These are phyloP conservation scores for Sebastes hubbsi DNA, from an alignment of 2,797 vertebrate genomes.

Conservation along the genomic window DNA sequence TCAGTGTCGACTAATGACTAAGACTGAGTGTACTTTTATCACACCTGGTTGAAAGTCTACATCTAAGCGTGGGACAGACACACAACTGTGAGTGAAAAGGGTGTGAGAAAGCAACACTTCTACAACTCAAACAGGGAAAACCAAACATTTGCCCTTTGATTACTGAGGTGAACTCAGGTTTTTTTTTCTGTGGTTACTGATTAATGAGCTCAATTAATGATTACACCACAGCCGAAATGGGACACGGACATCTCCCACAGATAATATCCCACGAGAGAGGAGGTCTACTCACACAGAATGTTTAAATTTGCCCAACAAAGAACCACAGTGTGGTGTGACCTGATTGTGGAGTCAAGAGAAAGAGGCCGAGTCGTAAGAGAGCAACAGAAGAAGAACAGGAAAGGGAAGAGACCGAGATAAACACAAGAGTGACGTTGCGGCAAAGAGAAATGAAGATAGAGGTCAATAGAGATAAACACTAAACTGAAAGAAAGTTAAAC, in stretches of 20 bases:
- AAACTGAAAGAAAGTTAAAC: constrained; percentile 26
- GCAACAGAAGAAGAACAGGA: not conserved
- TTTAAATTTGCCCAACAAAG: constrained; percentile 35
- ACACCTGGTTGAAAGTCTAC: not conserved
- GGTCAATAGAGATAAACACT: not conserved
- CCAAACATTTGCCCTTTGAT: constrained; percentile 67
- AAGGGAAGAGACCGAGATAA: not conserved
- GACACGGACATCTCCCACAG: constrained; percentile 7
- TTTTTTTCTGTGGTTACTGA: constrained; percentile 62
- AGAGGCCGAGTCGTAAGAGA: not conserved
- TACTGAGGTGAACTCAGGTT: constrained; percentile 18
- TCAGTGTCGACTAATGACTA: not conserved
- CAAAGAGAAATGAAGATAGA: not conserved
- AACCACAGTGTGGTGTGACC: constrained; percentile 3
- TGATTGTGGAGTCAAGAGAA: not conserved
- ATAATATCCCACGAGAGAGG: not conserved
- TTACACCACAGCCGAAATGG: constrained; percentile 40
- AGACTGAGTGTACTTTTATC: constrained; percentile 17
- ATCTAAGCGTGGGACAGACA: constrained; percentile 21
- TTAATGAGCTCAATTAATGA: constrained; percentile 66
- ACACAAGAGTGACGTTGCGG: not conserved
- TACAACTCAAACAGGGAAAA: constrained; percentile 44
- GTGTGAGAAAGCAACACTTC: constrained; percentile 11
- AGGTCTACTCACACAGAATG: not conserved
- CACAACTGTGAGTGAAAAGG: not conserved